These are phyloP conservation scores for Diachasmimorpha longicaudata DNA, from an alignment of 1,140 invertebrate genomes.

Conservation along the genomic window DNA sequence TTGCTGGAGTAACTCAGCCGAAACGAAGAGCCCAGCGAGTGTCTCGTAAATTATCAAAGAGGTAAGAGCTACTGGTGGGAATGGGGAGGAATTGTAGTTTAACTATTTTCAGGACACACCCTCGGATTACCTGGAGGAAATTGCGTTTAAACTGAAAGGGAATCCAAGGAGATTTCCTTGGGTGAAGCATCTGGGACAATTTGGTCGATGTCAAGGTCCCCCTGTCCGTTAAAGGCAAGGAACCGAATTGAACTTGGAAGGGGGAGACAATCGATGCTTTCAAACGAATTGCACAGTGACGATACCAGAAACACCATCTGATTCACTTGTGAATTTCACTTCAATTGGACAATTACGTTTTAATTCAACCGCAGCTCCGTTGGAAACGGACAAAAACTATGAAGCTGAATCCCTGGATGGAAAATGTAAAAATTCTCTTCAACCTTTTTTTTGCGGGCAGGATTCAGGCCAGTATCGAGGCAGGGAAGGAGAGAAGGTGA, in stretches of 20 bases:
- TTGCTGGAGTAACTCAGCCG: neutral
- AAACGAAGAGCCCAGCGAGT: constrained; percentile 14
- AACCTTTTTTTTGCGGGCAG: neutral
- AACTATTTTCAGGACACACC: constrained; percentile 18
- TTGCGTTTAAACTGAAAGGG: constrained; percentile 12
- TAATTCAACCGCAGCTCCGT: neutral
- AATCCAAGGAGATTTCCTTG: constrained; percentile 15
- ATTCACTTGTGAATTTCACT: constrained; percentile 15
- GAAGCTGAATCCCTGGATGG: neutral
- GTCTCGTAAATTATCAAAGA: constrained; percentile 29
- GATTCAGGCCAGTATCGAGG: constrained; percentile 54
- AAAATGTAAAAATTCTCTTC: neutral
- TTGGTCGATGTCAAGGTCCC: neutral
- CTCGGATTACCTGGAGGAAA: constrained; percentile 26
- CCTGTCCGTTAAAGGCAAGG: neutral
- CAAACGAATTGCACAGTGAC: constrained; percentile 10
- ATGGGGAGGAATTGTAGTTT: neutral
- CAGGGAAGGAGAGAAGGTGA: neutral
- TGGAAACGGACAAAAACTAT: neutral
- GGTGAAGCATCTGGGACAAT: neutral
- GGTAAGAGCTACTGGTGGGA: constrained; percentile 15
- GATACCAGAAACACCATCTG: constrained; percentile 12
- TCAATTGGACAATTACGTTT: neutral
- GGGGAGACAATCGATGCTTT: constrained; percentile 15
- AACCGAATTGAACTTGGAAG: neutral